Evolutionary conservation across 2,797 vertebrate genomes (phyloP).

Genomic region (Eleutherodactylus coqui): DNA sequence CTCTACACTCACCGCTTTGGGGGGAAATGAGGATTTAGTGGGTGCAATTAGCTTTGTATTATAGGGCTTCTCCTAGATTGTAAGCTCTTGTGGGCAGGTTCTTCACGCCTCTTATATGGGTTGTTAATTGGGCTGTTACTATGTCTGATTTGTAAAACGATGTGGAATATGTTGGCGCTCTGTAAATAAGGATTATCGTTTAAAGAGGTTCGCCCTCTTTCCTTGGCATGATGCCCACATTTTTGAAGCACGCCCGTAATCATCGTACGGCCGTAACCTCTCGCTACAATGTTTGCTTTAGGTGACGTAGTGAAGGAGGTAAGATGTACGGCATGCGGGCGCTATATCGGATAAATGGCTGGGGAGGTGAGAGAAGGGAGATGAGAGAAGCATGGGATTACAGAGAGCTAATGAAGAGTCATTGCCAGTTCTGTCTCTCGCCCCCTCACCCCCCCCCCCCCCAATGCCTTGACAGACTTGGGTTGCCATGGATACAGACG

Average conservation of each 20-base stretch:
- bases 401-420: slow-evolving; percentile 26
- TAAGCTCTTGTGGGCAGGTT: no score
- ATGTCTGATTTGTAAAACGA: no score
- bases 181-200: no score
- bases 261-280: not conserved
- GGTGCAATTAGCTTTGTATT: not conserved
- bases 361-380: slow-evolving; percentile 21
- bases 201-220: not conserved
- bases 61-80: not conserved
- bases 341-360: slow-evolving; percentile 13
- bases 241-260: not conserved
- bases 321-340: not conserved
- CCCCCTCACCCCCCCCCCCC: slow-evolving; percentile 37
- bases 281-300: not conserved
- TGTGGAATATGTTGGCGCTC: no score
- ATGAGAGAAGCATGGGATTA: not conserved
- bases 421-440: slow-evolving; percentile 24
- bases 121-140: no score
- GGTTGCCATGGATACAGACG: slow-evolving; percentile 60
- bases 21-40: not conserved
- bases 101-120: no score
- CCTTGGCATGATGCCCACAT: not conserved
- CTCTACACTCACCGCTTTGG: not conserved
- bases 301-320: not conserved
- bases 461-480: slow-evolving; percentile 50